phyloP scores from a whole-genome alignment of 1,140 invertebrate genomes.

The Lepidotrigona ventralis region DNA sequence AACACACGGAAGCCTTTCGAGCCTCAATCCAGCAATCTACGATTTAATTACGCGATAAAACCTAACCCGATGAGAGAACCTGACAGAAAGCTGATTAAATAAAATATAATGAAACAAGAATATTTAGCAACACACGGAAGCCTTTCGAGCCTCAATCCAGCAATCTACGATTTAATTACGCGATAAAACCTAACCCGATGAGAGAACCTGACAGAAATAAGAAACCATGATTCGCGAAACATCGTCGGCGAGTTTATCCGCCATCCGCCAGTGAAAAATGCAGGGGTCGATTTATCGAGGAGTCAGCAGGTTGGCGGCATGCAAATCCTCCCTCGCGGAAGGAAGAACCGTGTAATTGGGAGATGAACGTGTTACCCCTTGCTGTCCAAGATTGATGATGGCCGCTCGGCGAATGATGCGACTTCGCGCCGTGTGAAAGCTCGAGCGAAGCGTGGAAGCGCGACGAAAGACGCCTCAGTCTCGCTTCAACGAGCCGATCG shows the following conservation, averaged over 20 bases:
- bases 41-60: not conserved
- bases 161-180: not conserved
- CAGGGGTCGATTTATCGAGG: conserved; percentile 47
- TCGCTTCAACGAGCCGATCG: conserved; percentile 37
- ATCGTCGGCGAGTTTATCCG: not conserved
- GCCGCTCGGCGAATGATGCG: conserved; percentile 35
- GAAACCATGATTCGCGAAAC: not conserved
- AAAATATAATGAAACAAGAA: no score
- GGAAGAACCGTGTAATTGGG: conserved; percentile 59
- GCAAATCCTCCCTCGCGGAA: conserved; percentile 54
- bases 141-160: not conserved
- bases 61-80: not conserved
- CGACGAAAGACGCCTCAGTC: conserved; percentile 39
- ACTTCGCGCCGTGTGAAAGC: conserved; percentile 9
- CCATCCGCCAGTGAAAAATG: not conserved
- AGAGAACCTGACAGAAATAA: not conserved
- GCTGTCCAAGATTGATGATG: conserved; percentile 61
- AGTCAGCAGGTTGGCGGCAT: not conserved
- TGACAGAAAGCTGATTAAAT: not conserved
- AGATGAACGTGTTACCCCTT: conserved; percentile 63
- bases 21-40: not conserved
- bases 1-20: not conserved
- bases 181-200: not conserved
- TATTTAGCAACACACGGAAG: not conserved
- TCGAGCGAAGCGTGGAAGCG: not conserved